Percentiles rank a stretch among this genome's conserved stretches.
Evolutionary conservation across 2,888 invertebrate species (phyloP).

Genomic region (Hemistola chrysoprasaria): DNA sequence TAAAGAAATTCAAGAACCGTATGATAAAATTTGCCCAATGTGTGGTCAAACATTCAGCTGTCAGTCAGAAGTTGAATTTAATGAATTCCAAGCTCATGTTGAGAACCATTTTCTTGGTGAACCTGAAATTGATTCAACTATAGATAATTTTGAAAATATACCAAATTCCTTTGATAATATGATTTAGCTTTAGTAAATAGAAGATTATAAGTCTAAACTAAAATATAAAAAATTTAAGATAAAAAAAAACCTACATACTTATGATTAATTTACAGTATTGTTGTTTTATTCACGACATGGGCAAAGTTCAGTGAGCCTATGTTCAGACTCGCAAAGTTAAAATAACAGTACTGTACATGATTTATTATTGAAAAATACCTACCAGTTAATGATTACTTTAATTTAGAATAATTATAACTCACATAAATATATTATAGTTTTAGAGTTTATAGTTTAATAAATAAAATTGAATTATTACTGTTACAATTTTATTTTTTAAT

Average conservation of each 20-base stretch:
- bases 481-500: too few relatives aligned
- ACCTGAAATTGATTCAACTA: constrained; percentile 73
- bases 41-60: constrained; percentile 84
- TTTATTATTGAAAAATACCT: too few relatives aligned
- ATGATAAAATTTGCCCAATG: constrained; percentile 87
- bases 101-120: constrained; percentile 88
- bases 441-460: not conserved
- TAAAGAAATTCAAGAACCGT: constrained; percentile 43
- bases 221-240: too few relatives aligned
- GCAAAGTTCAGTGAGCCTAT: too few relatives aligned
- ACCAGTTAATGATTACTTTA: too few relatives aligned
- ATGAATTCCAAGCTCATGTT: constrained; percentile 88
- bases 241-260: too few relatives aligned
- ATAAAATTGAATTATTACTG: not conserved
- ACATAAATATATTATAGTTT: too few relatives aligned
- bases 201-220: too few relatives aligned
- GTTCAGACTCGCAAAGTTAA: too few relatives aligned
- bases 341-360: too few relatives aligned
- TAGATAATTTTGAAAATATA: constrained; percentile 78
- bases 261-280: too few relatives aligned
- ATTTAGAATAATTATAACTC: not conserved
- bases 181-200: constrained; percentile 29
- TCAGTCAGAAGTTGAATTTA: constrained; percentile 79
- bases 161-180: constrained; percentile 65
- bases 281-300: too few relatives aligned